These are phyloP conservation scores for Pimephales promelas DNA, from an alignment of 2,113 vertebrate species.

Conservation along the genomic window DNA sequence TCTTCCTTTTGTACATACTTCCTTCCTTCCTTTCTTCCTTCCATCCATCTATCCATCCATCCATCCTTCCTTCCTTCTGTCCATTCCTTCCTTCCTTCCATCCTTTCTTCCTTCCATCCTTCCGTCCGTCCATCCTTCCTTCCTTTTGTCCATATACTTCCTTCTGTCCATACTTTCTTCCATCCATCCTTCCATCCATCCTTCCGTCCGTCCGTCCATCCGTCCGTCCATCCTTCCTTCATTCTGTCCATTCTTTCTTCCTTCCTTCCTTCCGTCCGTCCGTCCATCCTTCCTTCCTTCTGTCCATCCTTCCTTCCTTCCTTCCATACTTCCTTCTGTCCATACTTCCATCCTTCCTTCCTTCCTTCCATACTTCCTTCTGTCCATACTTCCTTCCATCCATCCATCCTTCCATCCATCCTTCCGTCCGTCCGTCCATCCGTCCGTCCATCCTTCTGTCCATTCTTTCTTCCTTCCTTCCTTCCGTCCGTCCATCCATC, in stretches of 20 bases:
- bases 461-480: not conserved
- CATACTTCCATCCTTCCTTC: not conserved
- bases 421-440: not conserved
- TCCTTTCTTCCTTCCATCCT: no score
- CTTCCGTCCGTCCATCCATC: not conserved
- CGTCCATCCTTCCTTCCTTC: no score
- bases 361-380: not conserved
- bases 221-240: not conserved
- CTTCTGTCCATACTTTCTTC: no score
- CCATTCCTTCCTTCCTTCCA: not conserved
- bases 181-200: not conserved
- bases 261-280: no score
- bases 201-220: not conserved
- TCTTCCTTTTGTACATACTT: no score
- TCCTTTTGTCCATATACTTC: no score
- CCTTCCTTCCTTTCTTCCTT: no score
- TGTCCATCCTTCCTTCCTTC: not conserved
- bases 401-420: not conserved
- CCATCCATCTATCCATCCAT: no score
- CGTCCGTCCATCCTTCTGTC: not conserved
- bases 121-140: no score
- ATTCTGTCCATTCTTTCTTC: no score
- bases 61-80: not conserved
- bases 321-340: not conserved
- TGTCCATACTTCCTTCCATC: not conserved